Base-by-base conservation (phyloP, 1,140 invertebrate genomes). In the Ladona fulva region DNA sequence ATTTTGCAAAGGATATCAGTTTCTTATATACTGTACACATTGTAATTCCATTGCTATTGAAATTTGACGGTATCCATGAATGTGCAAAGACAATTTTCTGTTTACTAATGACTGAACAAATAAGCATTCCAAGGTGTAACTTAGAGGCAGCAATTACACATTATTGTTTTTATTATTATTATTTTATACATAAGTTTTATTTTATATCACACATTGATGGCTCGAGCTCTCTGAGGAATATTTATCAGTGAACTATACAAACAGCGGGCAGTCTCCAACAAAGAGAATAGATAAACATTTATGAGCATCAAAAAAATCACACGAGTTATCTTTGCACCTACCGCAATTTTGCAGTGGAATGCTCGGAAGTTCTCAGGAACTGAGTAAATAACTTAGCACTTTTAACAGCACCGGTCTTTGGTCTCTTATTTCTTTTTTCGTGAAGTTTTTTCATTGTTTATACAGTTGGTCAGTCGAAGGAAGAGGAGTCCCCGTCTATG, bases 301-400 rank as follows among this genome's bases (percentile, higher is more conserved):
- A 66, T 66, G 52, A 66, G 52, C 52, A 66, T 66, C 52, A 66
- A 66, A 66, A 66, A 66, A 66, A 66, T 66, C 52, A 66, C 52
- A 66, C 52, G 52, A 6, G 52, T 66, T 66, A 19, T 66, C 52
- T 66, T 66, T 66, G 52, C 52, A 66, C 52, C 52, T 66, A 66
- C 52, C 52, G 52, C 52, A 66, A 66, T 66, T 66, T 66, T 6
- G 52, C 52, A 66, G 52, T 66, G 52, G 52, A 66, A 66, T 66
- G 52, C 52, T 66, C 52, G 52, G 52, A 66, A 66, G 52, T 66
- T 66, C 52, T 66, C 52, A 66, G 52, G 52, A 66, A 66, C 52
- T 66, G 52, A 66, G 52, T 66, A 66, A 66, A 66, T 66, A 66
- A 66, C 52, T 66, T 66, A 66, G 52, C 52, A 66, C 52, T 66